Conservation (phyloP, 2,888 invertebrate genomes). For the Netelia virgata region DNA sequence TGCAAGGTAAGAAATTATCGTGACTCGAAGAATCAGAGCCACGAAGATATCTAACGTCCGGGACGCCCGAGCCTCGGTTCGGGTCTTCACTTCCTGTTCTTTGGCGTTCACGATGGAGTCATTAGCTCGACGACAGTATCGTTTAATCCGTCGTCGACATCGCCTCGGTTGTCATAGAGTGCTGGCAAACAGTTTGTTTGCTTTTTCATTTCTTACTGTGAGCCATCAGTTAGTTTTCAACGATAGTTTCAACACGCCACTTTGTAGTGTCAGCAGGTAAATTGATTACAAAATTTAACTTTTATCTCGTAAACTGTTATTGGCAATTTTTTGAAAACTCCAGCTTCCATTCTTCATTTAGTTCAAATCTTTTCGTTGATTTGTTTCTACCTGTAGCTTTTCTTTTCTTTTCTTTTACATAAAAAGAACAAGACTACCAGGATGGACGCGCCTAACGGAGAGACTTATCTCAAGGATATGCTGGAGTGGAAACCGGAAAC, state of each 20-base stretch:
- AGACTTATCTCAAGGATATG: conserved; percentile 55
- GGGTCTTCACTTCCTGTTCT: conserved; percentile 62
- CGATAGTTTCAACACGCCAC: not conserved
- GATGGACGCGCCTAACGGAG: conserved; percentile 54
- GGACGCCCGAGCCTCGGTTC: conserved; percentile 41
- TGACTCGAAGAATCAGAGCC: not conserved
- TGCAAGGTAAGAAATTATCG: not conserved
- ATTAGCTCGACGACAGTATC: conserved; percentile 59
- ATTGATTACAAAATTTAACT: not conserved
- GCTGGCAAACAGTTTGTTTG: conserved; percentile 34
- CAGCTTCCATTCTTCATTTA: not conserved
- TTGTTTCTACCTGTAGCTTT: not conserved
- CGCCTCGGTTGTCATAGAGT: conserved; percentile 52
- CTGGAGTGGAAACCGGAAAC: conserved; percentile 66
- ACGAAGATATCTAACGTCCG: conserved; percentile 30
- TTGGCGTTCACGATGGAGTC: conserved; percentile 40
- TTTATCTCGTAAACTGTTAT: not conserved
- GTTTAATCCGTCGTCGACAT: conserved; percentile 62
- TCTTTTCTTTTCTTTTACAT: conserved; percentile 7
- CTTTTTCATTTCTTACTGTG: conserved; percentile 24
- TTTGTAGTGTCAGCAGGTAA: not conserved
- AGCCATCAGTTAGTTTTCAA: not conserved
- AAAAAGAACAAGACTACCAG: conserved; percentile 29
- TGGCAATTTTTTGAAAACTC: too few relatives aligned
- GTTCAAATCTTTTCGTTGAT: not conserved